phyloP scores from a whole-genome alignment of 2,113 vertebrate species.

The Monopterus albus region DNA sequence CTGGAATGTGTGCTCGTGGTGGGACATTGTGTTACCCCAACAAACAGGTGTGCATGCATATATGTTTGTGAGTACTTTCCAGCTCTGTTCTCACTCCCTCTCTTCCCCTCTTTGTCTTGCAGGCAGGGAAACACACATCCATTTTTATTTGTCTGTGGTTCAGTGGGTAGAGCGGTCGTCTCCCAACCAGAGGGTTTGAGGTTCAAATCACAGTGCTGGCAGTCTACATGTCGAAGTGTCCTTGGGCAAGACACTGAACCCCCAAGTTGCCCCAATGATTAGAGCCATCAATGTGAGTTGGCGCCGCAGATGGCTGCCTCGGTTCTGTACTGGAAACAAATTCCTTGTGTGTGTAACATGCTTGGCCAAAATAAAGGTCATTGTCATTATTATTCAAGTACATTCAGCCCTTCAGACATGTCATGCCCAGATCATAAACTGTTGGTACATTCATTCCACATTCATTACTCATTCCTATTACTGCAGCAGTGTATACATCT shows the following conservation, averaged over 20 bases:
- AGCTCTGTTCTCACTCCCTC: constrained; percentile 6
- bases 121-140: constrained; percentile 4
- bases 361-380: too few species aligned
- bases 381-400: neutral
- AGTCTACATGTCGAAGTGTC: too few species aligned
- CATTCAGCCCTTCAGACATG: constrained; percentile 24
- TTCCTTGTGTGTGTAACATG: too few species aligned
- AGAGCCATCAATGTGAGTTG: too few species aligned
- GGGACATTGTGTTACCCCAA: constrained; percentile 60
- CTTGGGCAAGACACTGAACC: too few species aligned
- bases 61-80: constrained; percentile 25
- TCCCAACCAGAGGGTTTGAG: too few species aligned
- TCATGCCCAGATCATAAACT: constrained; percentile 18
- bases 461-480: constrained; percentile 24
- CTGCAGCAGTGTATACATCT: neutral
- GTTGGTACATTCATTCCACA: constrained; percentile 35
- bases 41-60: constrained; percentile 61
- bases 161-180: too few species aligned
- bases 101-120: constrained; percentile 6
- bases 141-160: too few species aligned
- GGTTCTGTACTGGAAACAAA: too few species aligned
- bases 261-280: too few species aligned
- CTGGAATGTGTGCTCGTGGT: constrained; percentile 55
- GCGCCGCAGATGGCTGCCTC: too few species aligned
- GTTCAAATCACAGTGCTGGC: too few species aligned